These are phyloP conservation scores for Hippocampus comes DNA, from an alignment of 2,113 vertebrate species.

Conservation along the genomic window DNA sequence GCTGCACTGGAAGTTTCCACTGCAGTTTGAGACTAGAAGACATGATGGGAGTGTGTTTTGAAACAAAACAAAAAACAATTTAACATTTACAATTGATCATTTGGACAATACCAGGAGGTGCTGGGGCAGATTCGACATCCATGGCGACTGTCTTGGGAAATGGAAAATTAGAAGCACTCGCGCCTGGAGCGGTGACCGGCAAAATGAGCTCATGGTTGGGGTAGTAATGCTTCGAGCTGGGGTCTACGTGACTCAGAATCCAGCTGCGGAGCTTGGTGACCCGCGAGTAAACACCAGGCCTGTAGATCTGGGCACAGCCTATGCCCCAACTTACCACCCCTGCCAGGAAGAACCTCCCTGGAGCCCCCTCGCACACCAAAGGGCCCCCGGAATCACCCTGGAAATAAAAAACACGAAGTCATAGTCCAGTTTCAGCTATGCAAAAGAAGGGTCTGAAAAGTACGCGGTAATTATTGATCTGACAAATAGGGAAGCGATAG, in stretches of 20 bases:
- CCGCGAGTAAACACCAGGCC: constrained; percentile 87
- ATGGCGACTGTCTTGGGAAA: constrained; percentile 4
- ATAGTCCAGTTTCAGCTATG: neutral
- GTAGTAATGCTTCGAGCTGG: constrained; percentile 12
- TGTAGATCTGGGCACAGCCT: constrained; percentile 85
- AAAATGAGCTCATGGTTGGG: neutral
- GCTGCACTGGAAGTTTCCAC: constrained; percentile 78
- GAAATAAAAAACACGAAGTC: constrained; percentile 9
- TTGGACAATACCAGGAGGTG: constrained; percentile 42
- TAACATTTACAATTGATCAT: neutral
- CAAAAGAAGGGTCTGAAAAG: neutral
- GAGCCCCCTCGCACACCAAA: constrained; percentile 85
- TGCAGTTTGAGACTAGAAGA: constrained; percentile 73
- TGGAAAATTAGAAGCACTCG: neutral
- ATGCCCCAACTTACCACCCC: constrained; percentile 96
- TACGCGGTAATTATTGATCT: neutral
- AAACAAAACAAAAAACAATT: neutral
- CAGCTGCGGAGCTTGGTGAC: constrained; percentile 85
- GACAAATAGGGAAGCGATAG: too few species aligned
- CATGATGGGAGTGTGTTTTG: neutral
- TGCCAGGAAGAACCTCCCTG: constrained; percentile 86
- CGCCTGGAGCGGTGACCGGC: constrained; percentile 5
- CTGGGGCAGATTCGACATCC: neutral
- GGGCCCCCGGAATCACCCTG: constrained; percentile 97
- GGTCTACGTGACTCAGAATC: constrained; percentile 74